Evolutionary conservation across 2,888 invertebrate species (phyloP).

Genomic region (Dolomedes plantarius): DNA sequence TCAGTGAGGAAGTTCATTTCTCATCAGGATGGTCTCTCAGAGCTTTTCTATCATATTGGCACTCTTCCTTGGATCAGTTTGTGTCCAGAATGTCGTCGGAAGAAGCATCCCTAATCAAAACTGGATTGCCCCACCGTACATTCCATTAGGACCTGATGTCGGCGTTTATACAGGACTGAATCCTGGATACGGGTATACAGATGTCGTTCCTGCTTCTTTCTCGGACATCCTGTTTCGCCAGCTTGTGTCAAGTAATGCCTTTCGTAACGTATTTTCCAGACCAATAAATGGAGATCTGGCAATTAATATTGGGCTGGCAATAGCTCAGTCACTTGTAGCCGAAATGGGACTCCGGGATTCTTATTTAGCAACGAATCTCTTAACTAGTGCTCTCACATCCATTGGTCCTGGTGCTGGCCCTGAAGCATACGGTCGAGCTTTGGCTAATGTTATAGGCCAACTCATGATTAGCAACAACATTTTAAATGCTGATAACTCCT

Average conservation of each 20-base stretch:
- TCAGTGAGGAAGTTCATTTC: too few species aligned
- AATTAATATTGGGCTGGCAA: not conserved
- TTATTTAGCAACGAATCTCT: not conserved
- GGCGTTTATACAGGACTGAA: too few species aligned
- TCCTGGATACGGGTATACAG: not conserved
- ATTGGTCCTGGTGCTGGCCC: constrained; percentile 18
- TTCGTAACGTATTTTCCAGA: not conserved
- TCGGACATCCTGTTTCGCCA: not conserved
- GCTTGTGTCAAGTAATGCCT: not conserved
- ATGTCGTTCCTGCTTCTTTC: not conserved
- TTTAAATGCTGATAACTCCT: constrained; percentile 17
- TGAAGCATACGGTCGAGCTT: constrained; percentile 18
- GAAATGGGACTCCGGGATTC: constrained; percentile 30
- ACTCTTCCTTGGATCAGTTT: too few species aligned
- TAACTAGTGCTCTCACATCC: constrained; percentile 12
- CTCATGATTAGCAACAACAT: constrained; percentile 22
- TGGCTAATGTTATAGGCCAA: constrained; percentile 2
- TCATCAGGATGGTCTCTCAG: too few species aligned
- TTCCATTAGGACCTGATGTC: too few species aligned
- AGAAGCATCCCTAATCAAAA: too few species aligned
- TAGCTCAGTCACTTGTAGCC: constrained; percentile 22
- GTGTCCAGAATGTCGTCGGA: too few species aligned
- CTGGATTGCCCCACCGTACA: too few species aligned
- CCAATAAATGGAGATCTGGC: not conserved
- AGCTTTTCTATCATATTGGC: too few species aligned